phyloP scores from a whole-genome alignment of 2,888 invertebrate genomes.

The Trachelus tabidus region DNA sequence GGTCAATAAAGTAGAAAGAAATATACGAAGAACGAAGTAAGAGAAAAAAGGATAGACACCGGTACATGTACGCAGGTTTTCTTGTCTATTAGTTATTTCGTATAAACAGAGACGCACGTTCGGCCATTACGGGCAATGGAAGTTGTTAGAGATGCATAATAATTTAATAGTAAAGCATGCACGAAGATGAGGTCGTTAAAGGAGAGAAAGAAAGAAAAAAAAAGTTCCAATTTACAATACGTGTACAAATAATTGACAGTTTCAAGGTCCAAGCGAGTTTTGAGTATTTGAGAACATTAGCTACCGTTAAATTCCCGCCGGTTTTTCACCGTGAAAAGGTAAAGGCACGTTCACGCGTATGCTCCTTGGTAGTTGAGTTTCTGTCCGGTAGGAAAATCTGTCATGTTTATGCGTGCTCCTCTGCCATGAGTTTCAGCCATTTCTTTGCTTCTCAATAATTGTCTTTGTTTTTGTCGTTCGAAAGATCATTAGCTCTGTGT shows the following conservation, averaged over 20 bases:
- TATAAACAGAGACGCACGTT: not conserved
- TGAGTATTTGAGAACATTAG: not conserved
- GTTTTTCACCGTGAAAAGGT: not conserved
- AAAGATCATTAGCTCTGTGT: not conserved
- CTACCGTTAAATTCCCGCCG: not conserved
- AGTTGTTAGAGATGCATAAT: slow-evolving; percentile 36
- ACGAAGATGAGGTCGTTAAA: not conserved
- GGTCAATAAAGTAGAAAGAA: slow-evolving; percentile 10
- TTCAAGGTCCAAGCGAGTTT: not conserved
- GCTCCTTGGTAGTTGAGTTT: not conserved
- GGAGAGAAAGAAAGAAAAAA: not conserved
- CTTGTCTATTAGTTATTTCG: not conserved
- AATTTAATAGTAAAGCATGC: not conserved
- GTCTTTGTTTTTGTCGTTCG: not conserved
- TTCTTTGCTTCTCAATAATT: not conserved
- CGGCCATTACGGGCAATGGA: not conserved
- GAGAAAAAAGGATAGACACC: slow-evolving; percentile 12
- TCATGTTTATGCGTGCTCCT: not conserved
- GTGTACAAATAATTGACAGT: not conserved
- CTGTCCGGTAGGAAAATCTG: not conserved
- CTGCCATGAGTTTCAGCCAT: not conserved
- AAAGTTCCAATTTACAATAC: not conserved
- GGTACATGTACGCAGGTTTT: not conserved
- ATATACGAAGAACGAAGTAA: slow-evolving; percentile 11
- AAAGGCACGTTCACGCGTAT: not conserved